Percentiles rank a stretch among this genome's conserved stretches.
Evolutionary conservation across 2,113 vertebrate species (phyloP).

Genomic region (Actenoides hombroni): DNA sequence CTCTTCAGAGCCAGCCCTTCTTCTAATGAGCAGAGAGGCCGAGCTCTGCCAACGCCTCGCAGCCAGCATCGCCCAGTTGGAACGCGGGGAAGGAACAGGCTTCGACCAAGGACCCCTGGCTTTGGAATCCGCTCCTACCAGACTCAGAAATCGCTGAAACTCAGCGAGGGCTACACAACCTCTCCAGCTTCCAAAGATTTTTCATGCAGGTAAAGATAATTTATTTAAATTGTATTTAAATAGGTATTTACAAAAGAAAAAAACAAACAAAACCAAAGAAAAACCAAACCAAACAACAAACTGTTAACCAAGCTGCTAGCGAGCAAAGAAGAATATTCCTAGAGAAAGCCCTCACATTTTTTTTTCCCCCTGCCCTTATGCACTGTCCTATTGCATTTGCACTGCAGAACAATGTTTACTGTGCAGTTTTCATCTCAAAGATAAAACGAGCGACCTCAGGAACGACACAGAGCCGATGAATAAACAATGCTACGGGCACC

Average conservation of each 20-base stretch:
- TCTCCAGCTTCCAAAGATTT: not conserved
- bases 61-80: not conserved
- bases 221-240: not conserved
- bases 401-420: not conserved
- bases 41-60: not conserved
- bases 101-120: not conserved
- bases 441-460: not conserved
- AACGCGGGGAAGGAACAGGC: not conserved
- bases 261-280: too few relatives aligned
- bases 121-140: not conserved
- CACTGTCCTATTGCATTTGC: not conserved
- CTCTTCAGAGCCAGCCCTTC: not conserved
- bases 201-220: not conserved
- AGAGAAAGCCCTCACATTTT: not conserved
- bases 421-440: not conserved
- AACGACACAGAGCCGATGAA: not conserved
- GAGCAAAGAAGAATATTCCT: not conserved
- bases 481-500: not conserved
- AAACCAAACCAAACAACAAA: not conserved
- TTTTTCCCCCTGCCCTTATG: not conserved
- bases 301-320: not conserved
- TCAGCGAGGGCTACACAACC: not conserved
- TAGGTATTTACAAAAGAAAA: not conserved
- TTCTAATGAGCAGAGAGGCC: not conserved
- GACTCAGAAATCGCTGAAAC: rapidly evolving